Percentiles rank a stretch among this genome's conserved stretches.
These are phyloP conservation scores for Hydrotaea cyrtoneurina DNA, from an alignment of 2,888 invertebrate species.

Conservation along the genomic window DNA sequence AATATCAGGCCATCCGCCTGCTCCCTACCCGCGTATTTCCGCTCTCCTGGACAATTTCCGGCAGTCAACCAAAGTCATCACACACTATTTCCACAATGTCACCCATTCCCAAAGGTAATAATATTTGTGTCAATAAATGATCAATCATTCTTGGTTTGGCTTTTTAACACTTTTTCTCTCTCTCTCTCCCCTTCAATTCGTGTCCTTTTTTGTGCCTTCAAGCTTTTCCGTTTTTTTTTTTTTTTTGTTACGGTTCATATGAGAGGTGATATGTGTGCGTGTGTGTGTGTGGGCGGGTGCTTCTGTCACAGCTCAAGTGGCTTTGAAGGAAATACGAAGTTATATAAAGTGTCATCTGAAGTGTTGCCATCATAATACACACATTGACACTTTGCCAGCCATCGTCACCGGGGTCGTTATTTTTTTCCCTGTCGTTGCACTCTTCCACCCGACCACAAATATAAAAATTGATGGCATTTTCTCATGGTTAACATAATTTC, in stretches of 20 bases:
- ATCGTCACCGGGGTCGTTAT: slow-evolving; percentile 24
- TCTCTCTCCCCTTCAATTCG: not conserved
- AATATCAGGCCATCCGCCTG: not conserved
- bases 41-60: slow-evolving; percentile 26
- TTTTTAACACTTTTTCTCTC: slow-evolving; percentile 32
- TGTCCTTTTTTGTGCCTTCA: slow-evolving; percentile 9
- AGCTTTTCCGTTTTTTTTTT: slow-evolving; percentile 31
- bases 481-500: slow-evolving; percentile 66
- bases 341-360: slow-evolving; percentile 64
- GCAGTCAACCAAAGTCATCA: not conserved
- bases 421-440: slow-evolving; percentile 1
- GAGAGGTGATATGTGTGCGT: slow-evolving; percentile 7
- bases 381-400: slow-evolving; percentile 61
- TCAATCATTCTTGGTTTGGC: slow-evolving; percentile 64
- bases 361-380: slow-evolving; percentile 54
- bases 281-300: not conserved
- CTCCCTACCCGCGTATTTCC: slow-evolving; percentile 6
- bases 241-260: not conserved
- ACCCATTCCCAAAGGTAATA: slow-evolving; percentile 61
- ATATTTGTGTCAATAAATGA: slow-evolving; percentile 69
- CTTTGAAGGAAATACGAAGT: slow-evolving; percentile 65
- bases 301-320: slow-evolving; percentile 48
- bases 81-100: slow-evolving; percentile 33
- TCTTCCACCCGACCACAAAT: not conserved
- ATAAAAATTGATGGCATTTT: slow-evolving; percentile 61